phyloP scores from a whole-genome alignment of 2,888 invertebrate genomes.

The Tholera decimalis region DNA sequence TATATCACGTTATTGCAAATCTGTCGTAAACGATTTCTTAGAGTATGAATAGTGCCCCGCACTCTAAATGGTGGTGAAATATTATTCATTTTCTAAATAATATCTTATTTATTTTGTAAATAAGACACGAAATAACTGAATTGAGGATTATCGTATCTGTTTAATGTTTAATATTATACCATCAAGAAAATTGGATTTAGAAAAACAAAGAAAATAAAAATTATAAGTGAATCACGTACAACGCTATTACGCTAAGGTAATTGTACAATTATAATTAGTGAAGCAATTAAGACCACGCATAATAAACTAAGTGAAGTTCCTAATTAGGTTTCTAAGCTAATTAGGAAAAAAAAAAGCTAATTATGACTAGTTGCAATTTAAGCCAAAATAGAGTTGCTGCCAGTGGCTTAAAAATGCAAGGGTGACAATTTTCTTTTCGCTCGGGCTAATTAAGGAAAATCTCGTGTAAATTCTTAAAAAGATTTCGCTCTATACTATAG shows the following conservation, averaged over 20 bases:
- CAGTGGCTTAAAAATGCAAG: constrained; percentile 16
- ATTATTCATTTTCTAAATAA: no score
- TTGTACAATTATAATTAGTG: constrained; percentile 39
- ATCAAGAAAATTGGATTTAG: neutral
- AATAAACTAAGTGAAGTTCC: constrained; percentile 39
- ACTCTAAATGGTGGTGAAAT: no score
- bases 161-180: no score
- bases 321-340: constrained; percentile 49
- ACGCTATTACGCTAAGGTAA: constrained; percentile 17
- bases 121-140: neutral
- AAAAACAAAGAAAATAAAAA: constrained; percentile 4
- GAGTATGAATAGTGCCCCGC: no score
- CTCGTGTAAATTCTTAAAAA: neutral
- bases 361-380: constrained; percentile 49
- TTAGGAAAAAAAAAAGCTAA: no score
- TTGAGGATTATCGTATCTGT: neutral
- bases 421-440: constrained; percentile 4
- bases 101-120: neutral
- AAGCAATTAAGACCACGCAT: constrained; percentile 38
- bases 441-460: constrained; percentile 3
- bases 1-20: no score
- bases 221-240: neutral
- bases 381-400: constrained; percentile 11
- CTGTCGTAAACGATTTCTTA: no score
- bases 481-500: no score